A percentile compares a stretch with the other conserved stretches of the same genome.
Evolutionary conservation across 2,797 vertebrate species (phyloP).

Genomic region (Danio aesculapii): DNA sequence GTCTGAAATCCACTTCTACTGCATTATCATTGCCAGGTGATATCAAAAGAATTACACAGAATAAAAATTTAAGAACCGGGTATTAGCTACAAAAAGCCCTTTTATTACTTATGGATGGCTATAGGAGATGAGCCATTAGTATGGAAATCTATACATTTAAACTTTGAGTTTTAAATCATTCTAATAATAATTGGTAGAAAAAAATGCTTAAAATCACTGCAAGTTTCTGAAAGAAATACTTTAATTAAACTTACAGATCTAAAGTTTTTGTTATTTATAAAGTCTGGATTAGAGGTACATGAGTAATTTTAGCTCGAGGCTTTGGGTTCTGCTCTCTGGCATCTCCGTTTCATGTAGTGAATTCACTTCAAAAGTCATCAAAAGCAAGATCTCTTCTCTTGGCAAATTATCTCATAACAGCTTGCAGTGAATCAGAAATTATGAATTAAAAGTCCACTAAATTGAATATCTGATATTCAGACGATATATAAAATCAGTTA

Average conservation of each 20-base stretch:
- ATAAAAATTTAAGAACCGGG: slow-evolving; percentile 35
- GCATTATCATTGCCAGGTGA: slow-evolving; percentile 51
- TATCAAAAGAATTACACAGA: slow-evolving; percentile 34
- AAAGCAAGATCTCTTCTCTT: not conserved
- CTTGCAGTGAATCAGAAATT: slow-evolving; percentile 1
- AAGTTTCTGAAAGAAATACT: not conserved
- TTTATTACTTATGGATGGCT: slow-evolving; percentile 20
- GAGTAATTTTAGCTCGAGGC: not conserved
- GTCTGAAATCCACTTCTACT: slow-evolving; percentile 49
- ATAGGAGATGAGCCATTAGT: slow-evolving; percentile 3
- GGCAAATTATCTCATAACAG: slow-evolving; percentile 13
- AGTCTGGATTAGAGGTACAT: not conserved
- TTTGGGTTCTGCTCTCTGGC: slow-evolving; percentile 22
- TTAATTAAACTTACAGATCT: not conserved
- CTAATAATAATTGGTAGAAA: not conserved
- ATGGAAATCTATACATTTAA: not conserved
- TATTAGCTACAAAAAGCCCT: slow-evolving; percentile 31
- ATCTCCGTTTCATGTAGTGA: slow-evolving; percentile 14
- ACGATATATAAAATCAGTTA: not conserved
- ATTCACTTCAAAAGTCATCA: not conserved
- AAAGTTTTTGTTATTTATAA: not conserved
- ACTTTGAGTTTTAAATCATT: not conserved
- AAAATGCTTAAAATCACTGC: not conserved
- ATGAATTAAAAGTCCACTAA: not conserved
- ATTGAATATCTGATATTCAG: not conserved